Evolutionary conservation across 2,888 invertebrate species (phyloP).

Genomic region (Actias luna): DNA sequence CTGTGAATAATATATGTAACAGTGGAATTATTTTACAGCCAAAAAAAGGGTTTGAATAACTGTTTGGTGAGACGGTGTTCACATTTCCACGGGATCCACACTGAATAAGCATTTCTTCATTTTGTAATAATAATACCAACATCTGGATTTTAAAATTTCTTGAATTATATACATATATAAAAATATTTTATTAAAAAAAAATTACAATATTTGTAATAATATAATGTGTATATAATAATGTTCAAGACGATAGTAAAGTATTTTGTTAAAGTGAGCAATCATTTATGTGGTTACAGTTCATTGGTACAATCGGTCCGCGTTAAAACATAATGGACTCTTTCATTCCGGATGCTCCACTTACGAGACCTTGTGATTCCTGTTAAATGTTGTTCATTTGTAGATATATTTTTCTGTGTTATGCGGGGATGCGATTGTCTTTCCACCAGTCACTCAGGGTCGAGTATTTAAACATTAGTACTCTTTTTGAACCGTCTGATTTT

Average conservation of each 20-base stretch:
- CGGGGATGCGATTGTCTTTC: neutral
- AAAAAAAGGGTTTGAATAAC: no score
- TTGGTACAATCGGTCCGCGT: conserved; percentile 30
- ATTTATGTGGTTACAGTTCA: conserved; percentile 2
- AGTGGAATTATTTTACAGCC: no score
- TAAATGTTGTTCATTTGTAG: conserved; percentile 22
- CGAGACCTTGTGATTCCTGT: conserved; percentile 26
- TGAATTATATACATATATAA: neutral
- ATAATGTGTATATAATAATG: neutral
- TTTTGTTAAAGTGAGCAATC: conserved; percentile 1
- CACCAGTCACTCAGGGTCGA: neutral
- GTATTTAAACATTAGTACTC: neutral
- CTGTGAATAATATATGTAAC: no score
- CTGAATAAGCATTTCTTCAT: no score
- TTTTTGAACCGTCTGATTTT: neutral
- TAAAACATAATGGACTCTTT: conserved; percentile 43
- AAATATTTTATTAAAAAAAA: neutral
- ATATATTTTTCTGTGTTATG: neutral
- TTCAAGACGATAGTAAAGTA: conserved; percentile 5
- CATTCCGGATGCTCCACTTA: conserved; percentile 40
- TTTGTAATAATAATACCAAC: no score
- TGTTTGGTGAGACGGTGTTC: no score
- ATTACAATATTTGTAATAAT: neutral
- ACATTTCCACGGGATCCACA: no score
- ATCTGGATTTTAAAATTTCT: no score